A percentile compares a stretch with the other conserved stretches of the same genome.
These are phyloP conservation scores for Pycnonotus jocosus DNA, from an alignment of 2,113 vertebrate genomes.

Conservation along the genomic window DNA sequence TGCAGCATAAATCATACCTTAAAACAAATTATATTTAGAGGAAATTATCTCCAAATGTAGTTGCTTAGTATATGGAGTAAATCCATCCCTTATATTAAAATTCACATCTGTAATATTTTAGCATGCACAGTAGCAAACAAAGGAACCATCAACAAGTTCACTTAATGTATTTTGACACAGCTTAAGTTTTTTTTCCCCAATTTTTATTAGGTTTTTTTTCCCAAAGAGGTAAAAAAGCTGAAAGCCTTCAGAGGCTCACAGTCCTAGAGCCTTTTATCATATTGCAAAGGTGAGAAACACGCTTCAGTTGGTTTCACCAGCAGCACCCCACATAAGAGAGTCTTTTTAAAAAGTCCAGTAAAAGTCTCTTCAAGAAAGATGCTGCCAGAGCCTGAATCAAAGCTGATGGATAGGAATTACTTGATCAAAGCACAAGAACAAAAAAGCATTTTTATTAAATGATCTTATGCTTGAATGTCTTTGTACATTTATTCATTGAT, in stretches of 20 bases:
- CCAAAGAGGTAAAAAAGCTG: not conserved
- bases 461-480: not conserved
- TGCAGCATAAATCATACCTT: conserved; percentile 4
- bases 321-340: not conserved
- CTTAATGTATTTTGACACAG: not conserved
- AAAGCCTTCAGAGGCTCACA: not conserved
- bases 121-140: not conserved
- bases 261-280: not conserved
- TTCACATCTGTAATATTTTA: not conserved
- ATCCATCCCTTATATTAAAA: not conserved
- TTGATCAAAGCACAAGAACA: not conserved
- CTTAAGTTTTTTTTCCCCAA: not conserved
- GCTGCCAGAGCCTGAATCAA: not conserved
- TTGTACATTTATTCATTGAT: not conserved
- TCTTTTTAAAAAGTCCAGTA: not conserved
- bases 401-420: not conserved
- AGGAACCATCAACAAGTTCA: not conserved
- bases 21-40: not conserved
- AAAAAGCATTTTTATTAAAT: not conserved
- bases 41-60: not conserved
- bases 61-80: not conserved
- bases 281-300: not conserved
- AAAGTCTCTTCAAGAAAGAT: not conserved
- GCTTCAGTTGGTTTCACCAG: not conserved
- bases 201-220: not conserved